These are phyloP conservation scores for Epinotia ramella DNA, from an alignment of 2,888 invertebrate species.

Conservation along the genomic window DNA sequence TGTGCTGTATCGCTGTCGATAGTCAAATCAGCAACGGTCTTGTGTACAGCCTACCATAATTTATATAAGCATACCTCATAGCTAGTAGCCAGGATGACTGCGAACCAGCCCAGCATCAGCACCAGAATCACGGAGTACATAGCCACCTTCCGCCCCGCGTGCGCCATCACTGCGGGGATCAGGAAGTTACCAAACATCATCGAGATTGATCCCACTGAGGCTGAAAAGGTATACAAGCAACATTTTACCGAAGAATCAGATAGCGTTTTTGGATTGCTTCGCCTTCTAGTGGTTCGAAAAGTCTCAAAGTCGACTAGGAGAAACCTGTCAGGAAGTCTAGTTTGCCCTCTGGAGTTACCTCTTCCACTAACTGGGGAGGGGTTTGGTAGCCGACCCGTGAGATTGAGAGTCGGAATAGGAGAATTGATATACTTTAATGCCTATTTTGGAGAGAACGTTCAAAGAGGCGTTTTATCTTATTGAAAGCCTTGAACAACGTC, in stretches of 20 bases:
- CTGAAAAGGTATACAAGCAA: conserved; percentile 47
- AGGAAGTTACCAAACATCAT: conserved; percentile 59
- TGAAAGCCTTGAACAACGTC: too few relatives aligned
- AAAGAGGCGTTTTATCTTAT: too few relatives aligned
- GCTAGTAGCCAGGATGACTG: conserved; percentile 70
- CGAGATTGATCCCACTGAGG: conserved; percentile 57
- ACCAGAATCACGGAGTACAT: conserved; percentile 76
- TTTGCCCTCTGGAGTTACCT: too few relatives aligned
- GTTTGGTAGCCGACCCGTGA: too few relatives aligned
- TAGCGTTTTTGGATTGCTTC: neutral
- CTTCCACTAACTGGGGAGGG: too few relatives aligned
- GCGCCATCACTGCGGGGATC: conserved; percentile 72
- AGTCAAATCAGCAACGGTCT: neutral
- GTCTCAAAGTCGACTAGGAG: too few relatives aligned
- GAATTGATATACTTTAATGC: too few relatives aligned
- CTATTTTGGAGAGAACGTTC: too few relatives aligned
- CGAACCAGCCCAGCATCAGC: conserved; percentile 78
- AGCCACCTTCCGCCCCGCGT: conserved; percentile 75
- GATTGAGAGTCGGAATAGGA: too few relatives aligned
- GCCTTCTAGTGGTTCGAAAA: too few relatives aligned
- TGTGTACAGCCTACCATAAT: neutral
- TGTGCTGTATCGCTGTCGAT: too few relatives aligned
- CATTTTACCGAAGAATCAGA: neutral
- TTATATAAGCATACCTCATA: conserved; percentile 51
- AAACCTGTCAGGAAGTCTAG: too few relatives aligned